These are phyloP conservation scores for Crematogaster levior DNA, from an alignment of 2,888 invertebrate species.

Conservation along the genomic window DNA sequence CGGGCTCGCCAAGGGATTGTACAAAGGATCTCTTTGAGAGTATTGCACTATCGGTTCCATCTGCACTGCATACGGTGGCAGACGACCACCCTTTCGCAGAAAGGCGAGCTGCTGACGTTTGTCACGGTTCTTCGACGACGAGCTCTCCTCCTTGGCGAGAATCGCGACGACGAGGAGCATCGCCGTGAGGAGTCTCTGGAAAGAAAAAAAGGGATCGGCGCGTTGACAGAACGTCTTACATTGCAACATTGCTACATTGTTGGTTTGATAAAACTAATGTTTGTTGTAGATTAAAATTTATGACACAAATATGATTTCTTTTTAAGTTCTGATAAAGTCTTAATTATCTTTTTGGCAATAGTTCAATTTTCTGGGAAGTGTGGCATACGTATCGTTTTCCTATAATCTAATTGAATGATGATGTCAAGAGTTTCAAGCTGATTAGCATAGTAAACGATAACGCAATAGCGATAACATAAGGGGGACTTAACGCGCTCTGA, in stretches of 20 bases:
- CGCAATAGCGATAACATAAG: background rate
- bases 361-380: background rate
- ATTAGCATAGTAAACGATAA: conserved; percentile 10
- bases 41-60: conserved; percentile 94
- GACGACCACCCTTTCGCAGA: conserved; percentile 79
- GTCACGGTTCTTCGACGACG: conserved; percentile 73
- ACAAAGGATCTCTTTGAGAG: conserved; percentile 92
- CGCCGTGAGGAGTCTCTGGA: conserved; percentile 74
- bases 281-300: background rate
- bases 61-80: conserved; percentile 92
- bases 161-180: conserved; percentile 67
- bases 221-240: background rate
- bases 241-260: background rate
- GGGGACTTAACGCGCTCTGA: conserved; percentile 34
- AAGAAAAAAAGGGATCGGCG: conserved; percentile 56
- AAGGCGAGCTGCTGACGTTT: conserved; percentile 82
- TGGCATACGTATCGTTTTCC: background rate
- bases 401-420: background rate
- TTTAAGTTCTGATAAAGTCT: background rate
- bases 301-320: no score
- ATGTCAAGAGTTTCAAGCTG: background rate
- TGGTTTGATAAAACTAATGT: background rate
- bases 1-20: conserved; percentile 87
- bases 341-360: background rate
- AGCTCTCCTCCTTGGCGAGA: conserved; percentile 77